Conservation (phyloP, 2,888 invertebrate genomes). For the Cataglyphis altisquamis region DNA sequence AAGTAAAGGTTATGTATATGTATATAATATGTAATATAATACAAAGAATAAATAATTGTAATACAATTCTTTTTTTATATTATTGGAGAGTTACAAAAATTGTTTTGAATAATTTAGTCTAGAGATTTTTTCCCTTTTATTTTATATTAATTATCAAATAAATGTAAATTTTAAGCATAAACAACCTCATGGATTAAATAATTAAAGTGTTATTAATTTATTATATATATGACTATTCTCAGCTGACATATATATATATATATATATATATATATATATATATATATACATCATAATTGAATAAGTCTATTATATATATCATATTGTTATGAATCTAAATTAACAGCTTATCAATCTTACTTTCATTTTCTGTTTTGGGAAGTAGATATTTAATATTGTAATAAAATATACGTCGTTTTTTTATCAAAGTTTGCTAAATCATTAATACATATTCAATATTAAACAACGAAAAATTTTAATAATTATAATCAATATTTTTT, state of each 20-base stretch:
- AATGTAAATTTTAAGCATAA: background rate
- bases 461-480: background rate
- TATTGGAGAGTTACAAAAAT: background rate
- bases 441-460: background rate
- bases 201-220: constrained; percentile 6
- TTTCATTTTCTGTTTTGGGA: constrained; percentile 46
- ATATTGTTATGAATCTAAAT: constrained; percentile 34
- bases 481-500: background rate
- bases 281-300: background rate
- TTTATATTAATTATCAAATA: background rate
- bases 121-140: background rate
- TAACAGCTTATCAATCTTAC: constrained; percentile 57
- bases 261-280: too few relatives aligned
- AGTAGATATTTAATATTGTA: constrained; percentile 27
- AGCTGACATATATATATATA: background rate
- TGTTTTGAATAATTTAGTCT: background rate
- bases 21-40: background rate
- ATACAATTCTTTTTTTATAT: background rate
- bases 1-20: background rate
- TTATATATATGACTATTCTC: background rate
- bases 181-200: background rate
- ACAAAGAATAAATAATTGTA: constrained; percentile 15
- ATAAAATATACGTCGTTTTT: background rate
- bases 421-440: background rate
- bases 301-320: background rate